A percentile compares a stretch with the other conserved stretches of the same genome.
These are phyloP conservation scores for Varanus komodoensis DNA, from an alignment of 2,113 vertebrate genomes.

Conservation along the genomic window DNA sequence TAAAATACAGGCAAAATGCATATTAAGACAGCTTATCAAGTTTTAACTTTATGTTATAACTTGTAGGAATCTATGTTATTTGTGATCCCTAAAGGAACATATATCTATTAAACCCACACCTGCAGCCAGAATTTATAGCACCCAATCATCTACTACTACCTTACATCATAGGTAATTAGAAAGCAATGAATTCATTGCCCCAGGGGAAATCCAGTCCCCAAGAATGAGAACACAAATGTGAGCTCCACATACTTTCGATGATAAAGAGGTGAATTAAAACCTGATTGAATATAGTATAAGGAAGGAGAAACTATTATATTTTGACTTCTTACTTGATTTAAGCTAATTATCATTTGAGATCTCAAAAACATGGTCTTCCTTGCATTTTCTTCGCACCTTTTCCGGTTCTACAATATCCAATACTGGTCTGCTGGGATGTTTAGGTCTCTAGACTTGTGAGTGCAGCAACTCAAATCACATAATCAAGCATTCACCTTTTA, in stretches of 20 bases:
- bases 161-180: conserved; percentile 70
- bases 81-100: conserved; percentile 59
- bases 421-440: no score
- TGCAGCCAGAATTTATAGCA: conserved; percentile 71
- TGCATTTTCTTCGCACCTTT: background rate
- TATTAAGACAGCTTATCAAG: conserved; percentile 21
- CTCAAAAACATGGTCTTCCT: background rate
- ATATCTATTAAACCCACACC: conserved; percentile 70
- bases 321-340: background rate
- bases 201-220: conserved; percentile 57
- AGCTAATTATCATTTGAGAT: background rate
- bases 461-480: no score
- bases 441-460: no score
- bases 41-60: conserved; percentile 58
- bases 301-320: background rate
- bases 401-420: no score
- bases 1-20: conserved; percentile 27
- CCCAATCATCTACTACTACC: conserved; percentile 57
- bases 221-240: background rate
- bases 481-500: no score
- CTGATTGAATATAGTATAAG: background rate
- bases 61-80: conserved; percentile 59
- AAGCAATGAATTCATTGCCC: conserved; percentile 64
- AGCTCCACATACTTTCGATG: background rate
- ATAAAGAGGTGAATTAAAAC: background rate